phyloP scores from a whole-genome alignment of 2,797 vertebrate genomes.

The Mergus octosetaceus region DNA sequence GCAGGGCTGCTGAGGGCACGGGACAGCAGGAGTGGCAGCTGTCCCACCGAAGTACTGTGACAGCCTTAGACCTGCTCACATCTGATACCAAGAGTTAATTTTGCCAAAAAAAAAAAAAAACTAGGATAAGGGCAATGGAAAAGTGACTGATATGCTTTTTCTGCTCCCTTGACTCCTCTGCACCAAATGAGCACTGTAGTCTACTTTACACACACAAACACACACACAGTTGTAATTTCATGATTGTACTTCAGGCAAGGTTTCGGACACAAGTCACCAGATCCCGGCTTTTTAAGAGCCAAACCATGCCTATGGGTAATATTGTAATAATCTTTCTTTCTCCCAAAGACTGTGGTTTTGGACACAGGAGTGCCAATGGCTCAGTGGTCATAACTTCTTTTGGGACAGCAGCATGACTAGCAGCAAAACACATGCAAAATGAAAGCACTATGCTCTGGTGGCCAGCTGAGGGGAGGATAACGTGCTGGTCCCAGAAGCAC shows the following conservation, averaged over 20 bases:
- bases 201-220: background rate
- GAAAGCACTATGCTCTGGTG: background rate
- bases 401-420: background rate
- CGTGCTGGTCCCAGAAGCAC: background rate
- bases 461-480: background rate
- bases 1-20: rapidly evolving
- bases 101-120: background rate
- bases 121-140: background rate
- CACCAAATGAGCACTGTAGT: background rate
- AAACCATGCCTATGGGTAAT: background rate
- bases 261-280: background rate
- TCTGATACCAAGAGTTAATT: background rate
- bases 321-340: background rate
- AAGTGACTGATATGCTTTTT: background rate
- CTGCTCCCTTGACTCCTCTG: rapidly evolving
- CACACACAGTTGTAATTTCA: background rate
- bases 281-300: background rate
- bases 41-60: too few relatives aligned
- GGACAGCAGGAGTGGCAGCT: background rate
- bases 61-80: background rate
- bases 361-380: background rate
- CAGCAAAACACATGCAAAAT: background rate
- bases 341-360: background rate
- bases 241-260: background rate
- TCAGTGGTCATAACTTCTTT: background rate